Percentiles rank a stretch among this genome's conserved stretches.
Conservation (phyloP, 37 sponge, comb jelly and placozoan genomes). For the Tethya wilhelma region DNA sequence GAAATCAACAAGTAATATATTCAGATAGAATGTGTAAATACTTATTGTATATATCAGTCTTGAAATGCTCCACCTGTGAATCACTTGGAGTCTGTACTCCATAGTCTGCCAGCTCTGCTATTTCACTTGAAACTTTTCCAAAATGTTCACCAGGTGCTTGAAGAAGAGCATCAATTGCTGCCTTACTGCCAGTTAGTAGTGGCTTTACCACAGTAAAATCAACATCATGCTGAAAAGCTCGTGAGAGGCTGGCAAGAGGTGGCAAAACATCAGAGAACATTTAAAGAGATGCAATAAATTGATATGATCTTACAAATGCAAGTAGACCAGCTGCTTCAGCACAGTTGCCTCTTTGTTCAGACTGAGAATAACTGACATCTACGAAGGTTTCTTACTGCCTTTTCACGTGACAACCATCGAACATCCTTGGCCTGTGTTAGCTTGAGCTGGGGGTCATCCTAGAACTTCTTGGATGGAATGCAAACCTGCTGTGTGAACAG, state of each 20-base stretch:
- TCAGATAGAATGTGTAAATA: background rate
- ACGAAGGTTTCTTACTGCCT: constrained; percentile 29
- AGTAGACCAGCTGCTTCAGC: constrained; percentile 30
- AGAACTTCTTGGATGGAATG: constrained; percentile 28
- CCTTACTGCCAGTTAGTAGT: background rate
- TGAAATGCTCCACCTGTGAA: constrained; percentile 6
- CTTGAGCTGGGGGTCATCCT: constrained; percentile 27
- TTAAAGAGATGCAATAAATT: constrained; percentile 25
- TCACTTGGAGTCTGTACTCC: background rate
- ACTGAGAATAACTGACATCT: constrained; percentile 30
- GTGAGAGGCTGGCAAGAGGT: background rate
- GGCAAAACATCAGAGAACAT: constrained; percentile 19
- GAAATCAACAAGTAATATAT: background rate
- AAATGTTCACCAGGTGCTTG: constrained; percentile 20
- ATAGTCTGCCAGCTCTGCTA: constrained; percentile 6
- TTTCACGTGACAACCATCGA: constrained; percentile 48
- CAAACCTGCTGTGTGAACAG: constrained; percentile 46
- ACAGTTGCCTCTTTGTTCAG: constrained; percentile 34
- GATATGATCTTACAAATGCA: constrained; percentile 1
- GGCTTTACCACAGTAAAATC: background rate
- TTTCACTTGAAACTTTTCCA: background rate
- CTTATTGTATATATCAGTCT: background rate
- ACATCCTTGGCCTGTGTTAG: constrained; percentile 48
- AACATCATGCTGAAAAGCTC: constrained; percentile 1
- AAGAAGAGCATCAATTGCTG: background rate